phyloP scores from a whole-genome alignment of 1,140 invertebrate species.

The Anastatus disparis region DNA sequence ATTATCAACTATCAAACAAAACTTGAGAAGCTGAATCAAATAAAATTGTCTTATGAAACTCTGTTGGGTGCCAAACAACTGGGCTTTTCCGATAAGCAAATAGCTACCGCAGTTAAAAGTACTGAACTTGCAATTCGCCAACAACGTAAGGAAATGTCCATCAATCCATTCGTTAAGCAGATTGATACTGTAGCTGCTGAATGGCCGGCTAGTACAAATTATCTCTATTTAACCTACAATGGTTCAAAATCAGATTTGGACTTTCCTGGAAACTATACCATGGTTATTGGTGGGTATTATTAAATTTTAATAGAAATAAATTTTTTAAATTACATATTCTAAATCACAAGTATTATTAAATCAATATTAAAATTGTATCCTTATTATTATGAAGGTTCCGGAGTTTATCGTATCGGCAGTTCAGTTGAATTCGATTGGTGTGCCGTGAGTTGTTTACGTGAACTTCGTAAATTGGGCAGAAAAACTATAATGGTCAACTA shows the following conservation, averaged over 20 bases:
- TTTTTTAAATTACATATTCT: no score
- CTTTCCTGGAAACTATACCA: constrained; percentile 82
- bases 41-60: constrained; percentile 70
- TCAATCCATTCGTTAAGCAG: constrained; percentile 94
- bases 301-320: no score
- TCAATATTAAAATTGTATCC: no score
- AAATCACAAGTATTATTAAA: no score
- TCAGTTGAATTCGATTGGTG: constrained; percentile 99
- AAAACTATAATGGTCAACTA: constrained; percentile 99
- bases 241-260: constrained; percentile 86
- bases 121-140: constrained; percentile 84
- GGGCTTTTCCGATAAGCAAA: constrained; percentile 98
- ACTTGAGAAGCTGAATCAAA: constrained; percentile 74
- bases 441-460: constrained; percentile 94
- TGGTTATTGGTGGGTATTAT: constrained; percentile 78
- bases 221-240: constrained; percentile 97
- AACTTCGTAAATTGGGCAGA: constrained; percentile 84
- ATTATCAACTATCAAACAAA: constrained; percentile 81
- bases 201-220: constrained; percentile 98
- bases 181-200: constrained; percentile 99
- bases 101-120: constrained; percentile 89
- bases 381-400: no score
- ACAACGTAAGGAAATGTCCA: constrained; percentile 76
- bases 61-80: constrained; percentile 89
- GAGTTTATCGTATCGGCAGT: constrained; percentile 98